Conservation (phyloP, 2,113 vertebrate genomes). For the Buteo buteo region DNA sequence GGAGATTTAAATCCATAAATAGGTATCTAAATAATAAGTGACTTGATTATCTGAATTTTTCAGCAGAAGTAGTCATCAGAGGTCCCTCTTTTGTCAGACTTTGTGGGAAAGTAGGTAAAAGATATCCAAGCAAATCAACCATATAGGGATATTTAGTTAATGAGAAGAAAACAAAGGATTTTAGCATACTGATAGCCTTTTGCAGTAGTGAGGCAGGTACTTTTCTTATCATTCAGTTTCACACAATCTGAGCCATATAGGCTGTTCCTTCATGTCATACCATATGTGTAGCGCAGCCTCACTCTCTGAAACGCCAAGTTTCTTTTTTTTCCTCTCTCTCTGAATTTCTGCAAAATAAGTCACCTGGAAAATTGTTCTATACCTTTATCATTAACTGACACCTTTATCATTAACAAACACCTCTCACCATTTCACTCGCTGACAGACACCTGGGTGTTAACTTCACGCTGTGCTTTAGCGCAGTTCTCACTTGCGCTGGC, state of each 20-base stretch:
- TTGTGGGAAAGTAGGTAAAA: not conserved
- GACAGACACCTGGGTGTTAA: not conserved
- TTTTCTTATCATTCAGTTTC: not conserved
- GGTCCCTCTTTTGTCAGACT: not conserved
- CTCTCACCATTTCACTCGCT: not conserved
- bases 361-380: not conserved
- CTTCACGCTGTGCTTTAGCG: not conserved
- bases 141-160: not conserved
- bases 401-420: not conserved
- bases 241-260: not conserved
- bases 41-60: not conserved
- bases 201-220: not conserved
- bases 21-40: not conserved
- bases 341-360: not conserved
- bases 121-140: not conserved
- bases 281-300: not conserved
- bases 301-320: not conserved
- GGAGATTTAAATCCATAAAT: not conserved
- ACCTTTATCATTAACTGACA: not conserved
- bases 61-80: not conserved
- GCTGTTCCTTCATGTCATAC: not conserved
- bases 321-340: not conserved
- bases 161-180: not conserved
- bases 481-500: not conserved
- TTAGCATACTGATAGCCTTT: not conserved